Evolutionary conservation across 2,113 vertebrate genomes (phyloP), one percentile per base, ranked within the genome.

Genomic region (Erpornis zantholeuca): DNA sequence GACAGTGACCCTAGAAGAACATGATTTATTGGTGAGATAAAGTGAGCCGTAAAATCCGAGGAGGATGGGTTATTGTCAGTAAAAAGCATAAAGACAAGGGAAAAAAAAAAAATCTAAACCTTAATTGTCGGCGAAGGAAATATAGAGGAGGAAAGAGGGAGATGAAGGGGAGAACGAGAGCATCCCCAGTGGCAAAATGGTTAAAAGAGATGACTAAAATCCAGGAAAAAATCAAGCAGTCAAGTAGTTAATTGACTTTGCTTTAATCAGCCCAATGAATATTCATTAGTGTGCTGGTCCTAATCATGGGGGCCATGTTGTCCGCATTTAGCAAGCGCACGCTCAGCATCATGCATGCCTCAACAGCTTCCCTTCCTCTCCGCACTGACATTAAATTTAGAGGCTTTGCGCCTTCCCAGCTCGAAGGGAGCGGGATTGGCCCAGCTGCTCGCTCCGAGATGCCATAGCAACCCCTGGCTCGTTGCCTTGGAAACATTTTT

Each of bases 401-500:
- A 98, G 98, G 97, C 98, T 98, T 98, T 97, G 92, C 94, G 98
- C 98, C 98, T 98, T 98, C 98, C 98, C 98, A 98, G 98, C 98
- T 98, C 92, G 95, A 96, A 97, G 98, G 98, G 98, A 98, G 98
- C 98, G 98, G 98, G 98, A 99, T 99, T 99, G 99, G 99, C 98
- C 99, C 98, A 98, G 98, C 98, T 98, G 98, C 98, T 98, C 97
- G 98, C 99, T 99, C 98, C 96, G 98, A 99, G 98, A 99, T 98
- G 98, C 99, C 99, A 99, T 99, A 98, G 99, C 99, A 99, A 99
- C 99, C 99, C 98, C 98, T 98, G 98, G 99, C 98, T 98, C 97
- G 99, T 99, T 98, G 98, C 99, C 98, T 99, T 99, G 98, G 99
- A 98, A 99, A 99, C 98, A 97, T 89, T 95, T 97, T 98, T 98